Conservation (phyloP, 37 sponge, comb jelly and placozoan species). For the Hexactinellida sp. region DNA sequence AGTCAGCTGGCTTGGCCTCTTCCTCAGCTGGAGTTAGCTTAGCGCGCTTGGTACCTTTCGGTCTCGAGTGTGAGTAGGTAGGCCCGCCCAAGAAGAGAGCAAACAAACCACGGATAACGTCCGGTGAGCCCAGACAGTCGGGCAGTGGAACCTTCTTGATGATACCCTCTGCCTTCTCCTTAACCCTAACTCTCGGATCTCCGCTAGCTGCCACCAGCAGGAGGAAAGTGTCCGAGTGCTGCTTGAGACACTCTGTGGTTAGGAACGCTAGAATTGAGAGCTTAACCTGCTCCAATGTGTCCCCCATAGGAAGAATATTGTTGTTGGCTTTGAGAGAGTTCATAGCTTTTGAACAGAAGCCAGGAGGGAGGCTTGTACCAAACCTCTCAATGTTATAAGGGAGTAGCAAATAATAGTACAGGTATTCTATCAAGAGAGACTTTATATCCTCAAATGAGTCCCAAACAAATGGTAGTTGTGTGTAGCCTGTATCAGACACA, state of each 20-base stretch:
- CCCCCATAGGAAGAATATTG: neutral
- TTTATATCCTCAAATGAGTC: neutral
- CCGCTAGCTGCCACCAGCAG: neutral
- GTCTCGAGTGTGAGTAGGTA: neutral
- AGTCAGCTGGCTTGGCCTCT: conserved; percentile 8
- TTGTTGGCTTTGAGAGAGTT: neutral
- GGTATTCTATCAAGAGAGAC: neutral
- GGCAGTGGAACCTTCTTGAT: neutral
- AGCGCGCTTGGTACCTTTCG: neutral
- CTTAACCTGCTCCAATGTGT: neutral
- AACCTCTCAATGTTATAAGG: neutral
- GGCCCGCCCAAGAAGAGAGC: neutral
- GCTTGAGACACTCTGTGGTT: neutral
- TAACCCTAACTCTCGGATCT: neutral
- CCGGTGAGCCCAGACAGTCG: neutral
- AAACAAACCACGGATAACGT: neutral
- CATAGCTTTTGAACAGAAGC: neutral
- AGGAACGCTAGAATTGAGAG: neutral
- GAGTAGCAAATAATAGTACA: neutral
- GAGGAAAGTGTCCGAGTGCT: neutral
- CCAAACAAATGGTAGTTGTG: neutral
- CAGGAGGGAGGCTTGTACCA: neutral
- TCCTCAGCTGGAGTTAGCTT: neutral
- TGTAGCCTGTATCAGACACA: neutral
- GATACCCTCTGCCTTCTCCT: neutral